Base-by-base conservation (phyloP, 2,888 invertebrate genomes). In the Amphipyra tragopoginis region DNA sequence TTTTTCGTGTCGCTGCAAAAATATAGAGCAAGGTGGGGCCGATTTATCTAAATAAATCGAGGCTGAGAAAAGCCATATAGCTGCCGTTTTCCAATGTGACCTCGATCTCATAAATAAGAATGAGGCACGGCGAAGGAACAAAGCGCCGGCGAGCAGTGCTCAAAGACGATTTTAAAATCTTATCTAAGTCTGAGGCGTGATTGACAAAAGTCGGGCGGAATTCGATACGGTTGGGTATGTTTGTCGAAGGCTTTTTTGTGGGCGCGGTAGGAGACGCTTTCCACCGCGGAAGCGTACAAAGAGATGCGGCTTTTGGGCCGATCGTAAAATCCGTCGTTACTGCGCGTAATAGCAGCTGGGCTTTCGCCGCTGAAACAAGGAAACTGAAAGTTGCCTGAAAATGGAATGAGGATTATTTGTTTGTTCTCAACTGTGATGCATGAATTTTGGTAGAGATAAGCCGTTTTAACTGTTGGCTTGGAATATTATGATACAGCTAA, bases 121-220 rank as follows among this genome's bases (percentile, higher is more conserved):
- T 88, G 83, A 89, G 84, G 76, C 80, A 73, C 75, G 79, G 58
- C 73, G 78, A 68, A 72, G 75, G 79, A 77, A 75, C 75, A 84
- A 84, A 86, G 83, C 72, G 77, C 62, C 62, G 62, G 61, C 66
- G 75, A 83, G 79, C 77, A 69, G 70, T 77, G 76, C 77, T 78
- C 81, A 72, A 79, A 85, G 82, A 79, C 78, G 82, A 88, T 86
- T 89, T 90, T 86, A 87, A 88, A 89, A 87, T 84, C 83, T 87
- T 87, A 86, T 87, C 84, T 79, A 60, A 83, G 80, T 77, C 79
- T 70, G 71, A 75, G 82, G 79, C 82, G 84, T 88, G 90, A 88
- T 87, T 89, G 89, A 87, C 86, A 84, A 86, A 85, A 87, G 81
- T 78, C 64, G 70, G 79, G 75, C 63, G 80, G 79, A 72, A 77